These are phyloP conservation scores for Drosophila suboccidentalis DNA, from an alignment of 2,888 invertebrate species.

Conservation along the genomic window DNA sequence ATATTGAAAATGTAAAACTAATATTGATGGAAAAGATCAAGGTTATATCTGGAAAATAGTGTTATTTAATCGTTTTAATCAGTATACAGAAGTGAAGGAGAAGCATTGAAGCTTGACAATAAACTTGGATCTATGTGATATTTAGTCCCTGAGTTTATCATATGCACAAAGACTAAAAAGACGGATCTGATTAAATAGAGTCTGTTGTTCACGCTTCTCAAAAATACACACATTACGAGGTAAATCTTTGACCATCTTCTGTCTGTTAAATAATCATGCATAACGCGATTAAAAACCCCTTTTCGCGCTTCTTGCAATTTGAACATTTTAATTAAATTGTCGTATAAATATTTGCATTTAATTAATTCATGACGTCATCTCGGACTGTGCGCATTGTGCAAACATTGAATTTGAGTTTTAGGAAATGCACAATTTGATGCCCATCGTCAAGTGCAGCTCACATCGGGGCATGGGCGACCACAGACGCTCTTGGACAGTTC, in stretches of 20 bases:
- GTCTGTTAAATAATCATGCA: constrained; percentile 7
- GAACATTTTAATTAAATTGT: constrained; percentile 15
- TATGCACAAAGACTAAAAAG: not conserved
- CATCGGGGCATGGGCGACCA: constrained; percentile 37
- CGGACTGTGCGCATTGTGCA: constrained; percentile 37
- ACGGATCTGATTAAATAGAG: not conserved
- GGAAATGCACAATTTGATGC: constrained; percentile 55
- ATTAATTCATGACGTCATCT: constrained; percentile 48
- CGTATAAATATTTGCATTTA: constrained; percentile 10
- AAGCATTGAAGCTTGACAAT: constrained; percentile 8
- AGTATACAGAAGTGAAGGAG: not conserved
- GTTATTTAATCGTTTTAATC: not conserved
- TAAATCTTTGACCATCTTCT: not conserved
- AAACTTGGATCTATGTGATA: constrained; percentile 1
- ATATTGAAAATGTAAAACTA: not conserved
- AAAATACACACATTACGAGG: not conserved
- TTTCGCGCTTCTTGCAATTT: not conserved
- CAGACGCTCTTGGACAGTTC: constrained; percentile 58
- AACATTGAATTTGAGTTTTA: constrained; percentile 31
- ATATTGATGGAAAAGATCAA: not conserved
- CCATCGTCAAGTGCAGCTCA: constrained; percentile 11
- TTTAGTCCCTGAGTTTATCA: not conserved
- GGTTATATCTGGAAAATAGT: not conserved
- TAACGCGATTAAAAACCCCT: not conserved
- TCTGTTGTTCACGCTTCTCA: not conserved